These are phyloP conservation scores for Pharmacophagus antenor DNA, from an alignment of 2,888 invertebrate genomes.

Conservation along the genomic window DNA sequence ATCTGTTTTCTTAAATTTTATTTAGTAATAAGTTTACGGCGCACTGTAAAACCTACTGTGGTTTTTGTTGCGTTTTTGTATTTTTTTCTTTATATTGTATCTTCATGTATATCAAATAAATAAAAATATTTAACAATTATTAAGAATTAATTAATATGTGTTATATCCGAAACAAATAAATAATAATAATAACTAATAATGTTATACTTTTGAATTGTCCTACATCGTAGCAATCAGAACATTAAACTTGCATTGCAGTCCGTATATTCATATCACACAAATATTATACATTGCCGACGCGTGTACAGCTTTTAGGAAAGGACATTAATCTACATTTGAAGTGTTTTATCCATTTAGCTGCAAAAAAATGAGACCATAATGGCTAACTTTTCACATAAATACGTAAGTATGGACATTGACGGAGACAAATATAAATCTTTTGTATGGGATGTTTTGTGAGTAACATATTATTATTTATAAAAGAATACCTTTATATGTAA, in stretches of 20 bases:
- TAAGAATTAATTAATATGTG: too few relatives aligned
- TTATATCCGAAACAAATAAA: too few relatives aligned
- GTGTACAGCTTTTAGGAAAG: constrained; percentile 14
- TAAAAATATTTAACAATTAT: too few relatives aligned
- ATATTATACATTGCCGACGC: constrained; percentile 9
- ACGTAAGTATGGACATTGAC: background rate
- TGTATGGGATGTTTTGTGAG: background rate
- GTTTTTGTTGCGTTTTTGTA: too few relatives aligned
- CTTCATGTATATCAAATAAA: too few relatives aligned
- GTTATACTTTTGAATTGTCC: background rate
- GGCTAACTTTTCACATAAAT: constrained; percentile 6
- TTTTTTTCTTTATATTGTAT: too few relatives aligned
- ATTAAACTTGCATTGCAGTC: background rate
- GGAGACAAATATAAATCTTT: background rate
- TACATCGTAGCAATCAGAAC: background rate
- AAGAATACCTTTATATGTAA: background rate
- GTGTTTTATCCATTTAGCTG: constrained; percentile 4
- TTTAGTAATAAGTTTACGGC: too few relatives aligned
- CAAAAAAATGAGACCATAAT: constrained; percentile 1
- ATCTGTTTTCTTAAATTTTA: too few relatives aligned
- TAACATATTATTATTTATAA: background rate
- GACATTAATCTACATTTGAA: constrained; percentile 20
- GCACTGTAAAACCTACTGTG: too few relatives aligned
- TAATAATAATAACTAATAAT: too few relatives aligned
- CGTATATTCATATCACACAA: constrained; percentile 14